Base-by-base conservation (phyloP, 2,113 vertebrate species). In the Herpetotheres cachinnans region DNA sequence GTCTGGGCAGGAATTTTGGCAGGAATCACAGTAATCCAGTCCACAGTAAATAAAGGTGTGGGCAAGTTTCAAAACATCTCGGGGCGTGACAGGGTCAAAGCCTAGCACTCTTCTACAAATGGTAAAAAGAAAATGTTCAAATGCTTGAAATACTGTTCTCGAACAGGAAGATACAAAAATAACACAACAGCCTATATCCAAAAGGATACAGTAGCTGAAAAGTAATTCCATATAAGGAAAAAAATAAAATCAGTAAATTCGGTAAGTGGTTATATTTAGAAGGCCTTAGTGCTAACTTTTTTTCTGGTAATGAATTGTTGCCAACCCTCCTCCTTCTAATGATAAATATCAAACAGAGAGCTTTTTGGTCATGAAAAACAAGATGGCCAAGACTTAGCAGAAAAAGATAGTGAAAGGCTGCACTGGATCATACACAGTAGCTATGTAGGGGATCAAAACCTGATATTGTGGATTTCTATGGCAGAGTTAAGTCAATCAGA, bases 141-240 rank as follows among this genome's bases (percentile, higher is more conserved):
- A 82, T 92, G 34, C 74, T 91, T 95, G 66, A 88, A 94, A 96
- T 81, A 26, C 73, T 89, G 21, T 78, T 88, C 78, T 87, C 2
- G 5, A 63, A 59, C 36, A 11, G 42, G 16, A 72, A 74, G 55
- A 86, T 29, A n/a, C 10, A 74, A 74, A 96, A 93, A 74, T 36
- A 95, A 72, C 58, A 70, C n/a, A 42, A 24, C 30, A 73, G 66
- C 61, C 72, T 71, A 27, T 69, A 65, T 49, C 69, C 7, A 10
- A 63, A 72, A 56, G 63, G n/a, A n/a, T 27, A 76, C 80, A 77
- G 94, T 92, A 83, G 71, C 91, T 86, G 63, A 59, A 93, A 76
- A 86, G 40, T 58, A 93, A 90, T 83, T 86, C 94, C 91, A 88
- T 89, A 93, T 79, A 95, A 96, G 96, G 88, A 74, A 94, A 94